These are phyloP conservation scores for Hemicentrotus pulcherrimus DNA, from an alignment of 35 echinoderm and acorn worm genomes.

Conservation along the genomic window DNA sequence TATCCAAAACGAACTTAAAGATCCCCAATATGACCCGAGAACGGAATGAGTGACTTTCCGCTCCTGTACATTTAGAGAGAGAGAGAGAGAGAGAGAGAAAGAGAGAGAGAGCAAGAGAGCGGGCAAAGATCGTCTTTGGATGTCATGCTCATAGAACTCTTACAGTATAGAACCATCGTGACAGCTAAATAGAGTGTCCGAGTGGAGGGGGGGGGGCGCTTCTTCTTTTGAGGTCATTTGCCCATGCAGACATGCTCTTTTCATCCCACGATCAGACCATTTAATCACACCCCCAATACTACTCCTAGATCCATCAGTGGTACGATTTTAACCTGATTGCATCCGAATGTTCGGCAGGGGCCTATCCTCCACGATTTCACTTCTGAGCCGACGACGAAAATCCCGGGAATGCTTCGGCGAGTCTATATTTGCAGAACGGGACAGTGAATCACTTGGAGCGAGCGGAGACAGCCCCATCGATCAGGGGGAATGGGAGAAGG, in stretches of 20 bases:
- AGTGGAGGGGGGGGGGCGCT: neutral
- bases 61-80: no score
- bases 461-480: neutral
- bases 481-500: neutral
- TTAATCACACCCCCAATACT: neutral
- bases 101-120: no score
- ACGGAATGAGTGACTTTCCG: no score
- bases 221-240: neutral
- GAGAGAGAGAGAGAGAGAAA: no score
- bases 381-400: neutral
- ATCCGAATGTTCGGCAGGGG: neutral
- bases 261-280: neutral
- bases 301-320: neutral
- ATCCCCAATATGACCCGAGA: no score
- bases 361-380: neutral
- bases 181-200: no score
- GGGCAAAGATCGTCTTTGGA: no score
- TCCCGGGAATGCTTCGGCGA: neutral
- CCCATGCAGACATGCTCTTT: neutral
- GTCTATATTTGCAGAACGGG: neutral
- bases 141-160: no score
- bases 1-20: no score
- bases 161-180: no score
- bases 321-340: neutral
- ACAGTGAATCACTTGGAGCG: constrained; percentile 1